phyloP scores from a whole-genome alignment of 2,797 vertebrate genomes.

The Phoxinus dragarum region DNA sequence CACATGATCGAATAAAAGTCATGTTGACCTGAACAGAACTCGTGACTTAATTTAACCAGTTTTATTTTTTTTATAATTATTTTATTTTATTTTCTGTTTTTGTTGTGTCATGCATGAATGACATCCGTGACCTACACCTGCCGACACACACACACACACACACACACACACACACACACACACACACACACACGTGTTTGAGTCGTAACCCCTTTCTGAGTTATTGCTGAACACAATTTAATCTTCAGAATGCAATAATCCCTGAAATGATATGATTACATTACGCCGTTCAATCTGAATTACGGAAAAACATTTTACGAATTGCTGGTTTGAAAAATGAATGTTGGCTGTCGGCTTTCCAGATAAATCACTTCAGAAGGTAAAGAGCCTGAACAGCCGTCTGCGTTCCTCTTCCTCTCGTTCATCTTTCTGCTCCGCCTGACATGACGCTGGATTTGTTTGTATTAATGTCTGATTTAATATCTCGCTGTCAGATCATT shows the following conservation, averaged over 20 bases:
- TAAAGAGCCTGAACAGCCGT: not conserved
- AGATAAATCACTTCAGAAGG: slow-evolving; percentile 26
- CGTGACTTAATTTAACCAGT: too few species aligned
- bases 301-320: slow-evolving; percentile 36
- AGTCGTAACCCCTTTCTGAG: slow-evolving; percentile 21
- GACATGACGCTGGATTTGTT: not conserved
- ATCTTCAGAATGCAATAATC: slow-evolving; percentile 25
- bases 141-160: too few species aligned
- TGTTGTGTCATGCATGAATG: not conserved
- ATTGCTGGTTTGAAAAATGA: slow-evolving; percentile 38
- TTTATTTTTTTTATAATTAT: too few species aligned
- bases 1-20: too few species aligned
- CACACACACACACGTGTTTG: not conserved
- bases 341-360: slow-evolving; percentile 12
- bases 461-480: slow-evolving; percentile 46
- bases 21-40: too few species aligned
- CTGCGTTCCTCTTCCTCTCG: slow-evolving; percentile 30
- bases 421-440: slow-evolving; percentile 24
- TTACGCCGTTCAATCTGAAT: slow-evolving; percentile 21
- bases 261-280: slow-evolving; percentile 29
- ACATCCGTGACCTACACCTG: not conserved
- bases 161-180: too few species aligned
- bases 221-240: slow-evolving; percentile 14
- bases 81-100: too few species aligned
- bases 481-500: not conserved